A percentile compares a stretch with the other conserved stretches of the same genome.
These are phyloP conservation scores for Lerista edwardsae DNA, from an alignment of 2,797 vertebrate genomes.

Conservation along the genomic window DNA sequence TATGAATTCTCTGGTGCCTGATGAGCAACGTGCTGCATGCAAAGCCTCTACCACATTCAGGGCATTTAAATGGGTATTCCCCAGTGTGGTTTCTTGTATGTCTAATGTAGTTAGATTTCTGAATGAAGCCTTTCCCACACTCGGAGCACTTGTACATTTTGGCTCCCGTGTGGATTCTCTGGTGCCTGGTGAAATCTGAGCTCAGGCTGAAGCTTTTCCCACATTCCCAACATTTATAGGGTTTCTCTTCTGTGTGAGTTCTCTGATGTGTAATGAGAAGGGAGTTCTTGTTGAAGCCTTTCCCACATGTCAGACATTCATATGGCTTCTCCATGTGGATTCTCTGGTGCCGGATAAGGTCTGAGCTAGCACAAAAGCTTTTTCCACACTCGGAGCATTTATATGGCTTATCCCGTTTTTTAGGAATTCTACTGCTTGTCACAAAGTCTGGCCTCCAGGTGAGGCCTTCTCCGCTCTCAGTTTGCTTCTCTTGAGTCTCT, in stretches of 20 bases:
- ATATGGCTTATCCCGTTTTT: background rate
- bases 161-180: slow-evolving; percentile 11
- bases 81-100: slow-evolving; percentile 11
- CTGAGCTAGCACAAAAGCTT: background rate
- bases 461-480: background rate
- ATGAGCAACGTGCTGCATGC: background rate
- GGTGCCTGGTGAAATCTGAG: slow-evolving; percentile 15
- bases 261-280: background rate
- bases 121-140: slow-evolving; percentile 13
- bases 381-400: slow-evolving; percentile 11
- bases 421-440: background rate
- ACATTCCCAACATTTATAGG: slow-evolving; percentile 19
- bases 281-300: slow-evolving; percentile 18
- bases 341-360: slow-evolving; percentile 19
- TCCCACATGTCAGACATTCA: slow-evolving; percentile 10
- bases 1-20: slow-evolving; percentile 24
- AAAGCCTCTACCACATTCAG: slow-evolving; percentile 13
- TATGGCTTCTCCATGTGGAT: slow-evolving; percentile 13
- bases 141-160: slow-evolving; percentile 1
- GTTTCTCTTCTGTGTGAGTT: slow-evolving; percentile 15
- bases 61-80: slow-evolving; percentile 12
- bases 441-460: background rate
- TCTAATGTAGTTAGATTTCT: slow-evolving; percentile 8
- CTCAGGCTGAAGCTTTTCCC: slow-evolving; percentile 22
- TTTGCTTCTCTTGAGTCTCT: background rate